phyloP scores from a whole-genome alignment of 2,113 vertebrate species.

The Prionailurus viverrinus region DNA sequence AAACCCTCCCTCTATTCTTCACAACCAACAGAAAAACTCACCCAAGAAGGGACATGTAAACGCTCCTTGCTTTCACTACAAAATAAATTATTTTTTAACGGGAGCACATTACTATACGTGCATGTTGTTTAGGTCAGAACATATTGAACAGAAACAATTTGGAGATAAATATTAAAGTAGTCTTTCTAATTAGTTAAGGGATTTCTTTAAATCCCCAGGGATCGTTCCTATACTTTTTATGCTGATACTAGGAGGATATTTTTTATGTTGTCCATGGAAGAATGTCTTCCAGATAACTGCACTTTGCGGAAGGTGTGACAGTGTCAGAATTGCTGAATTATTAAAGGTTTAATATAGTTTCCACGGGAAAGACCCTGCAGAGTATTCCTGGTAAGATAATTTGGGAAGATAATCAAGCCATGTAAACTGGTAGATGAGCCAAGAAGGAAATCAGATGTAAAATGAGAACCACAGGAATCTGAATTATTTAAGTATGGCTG shows the following conservation, averaged over 20 bases:
- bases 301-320: background rate
- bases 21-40: background rate
- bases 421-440: background rate
- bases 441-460: conserved; percentile 65
- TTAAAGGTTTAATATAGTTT: conserved; percentile 45
- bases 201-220: background rate
- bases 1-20: background rate
- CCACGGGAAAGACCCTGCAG: background rate
- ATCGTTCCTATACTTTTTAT: background rate
- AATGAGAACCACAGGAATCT: conserved; percentile 7
- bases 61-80: background rate
- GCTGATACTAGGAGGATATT: background rate
- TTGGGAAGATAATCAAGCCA: conserved; percentile 44
- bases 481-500: conserved; percentile 56
- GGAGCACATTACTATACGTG: background rate
- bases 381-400: conserved; percentile 56
- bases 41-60: background rate
- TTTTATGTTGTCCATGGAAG: background rate
- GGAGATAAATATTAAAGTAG: background rate
- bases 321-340: conserved; percentile 35
- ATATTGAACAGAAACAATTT: background rate
- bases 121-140: conserved; percentile 4
- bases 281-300: background rate
- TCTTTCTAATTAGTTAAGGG: background rate
- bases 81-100: conserved; percentile 14